Evolutionary conservation across 2,797 vertebrate genomes (phyloP), one percentile per base, ranked within the genome.

Genomic region (Furcifer pardalis): DNA sequence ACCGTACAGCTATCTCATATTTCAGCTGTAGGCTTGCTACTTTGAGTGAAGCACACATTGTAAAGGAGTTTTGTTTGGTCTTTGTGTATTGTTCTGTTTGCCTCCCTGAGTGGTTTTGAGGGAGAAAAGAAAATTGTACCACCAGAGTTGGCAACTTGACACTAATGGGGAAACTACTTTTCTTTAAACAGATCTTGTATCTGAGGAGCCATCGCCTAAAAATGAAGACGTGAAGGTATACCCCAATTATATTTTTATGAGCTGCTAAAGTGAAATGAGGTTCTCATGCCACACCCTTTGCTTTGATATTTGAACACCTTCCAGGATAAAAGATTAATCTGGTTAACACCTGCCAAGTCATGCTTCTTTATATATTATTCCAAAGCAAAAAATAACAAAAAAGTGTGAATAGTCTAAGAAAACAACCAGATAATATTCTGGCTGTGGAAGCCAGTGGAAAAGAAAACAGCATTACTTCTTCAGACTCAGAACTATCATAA

Each of bases 191-290:
- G 93, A 83, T 88, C 63, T 84, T 49, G 76, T 60, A 56, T 86
- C 85, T 80, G 83, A 77, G 0, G 32, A 86, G 40, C 82, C 90
- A 40, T 78, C 56, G 1, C 77, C 60, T 4, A 56, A 83, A 74
- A 81, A 89, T 71, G 91, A 94, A 44, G 32, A 92, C 81, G 52
- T 0, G 0, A 94, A 94, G 95, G 95, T 96, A 96, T 83, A 10
- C 10, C 79, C 88, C 17, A 23, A 46, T 93, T 84, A 56, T 87
- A 10, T 72, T 74, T 91, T 37, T 77, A 81, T n/a, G 66, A 62
- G 40, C 63, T 78, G 23, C 69, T 88, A 62, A 85, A 49, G 10
- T 79, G 86, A 5, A 0, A 81, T 75, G 76, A 87, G 75, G 7
- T 21, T 91, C 78, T 63, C 42, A 62, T 88, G 37, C 8, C 77